phyloP scores from a whole-genome alignment of 2,113 vertebrate species.

The Thamnaconus septentrionalis region DNA sequence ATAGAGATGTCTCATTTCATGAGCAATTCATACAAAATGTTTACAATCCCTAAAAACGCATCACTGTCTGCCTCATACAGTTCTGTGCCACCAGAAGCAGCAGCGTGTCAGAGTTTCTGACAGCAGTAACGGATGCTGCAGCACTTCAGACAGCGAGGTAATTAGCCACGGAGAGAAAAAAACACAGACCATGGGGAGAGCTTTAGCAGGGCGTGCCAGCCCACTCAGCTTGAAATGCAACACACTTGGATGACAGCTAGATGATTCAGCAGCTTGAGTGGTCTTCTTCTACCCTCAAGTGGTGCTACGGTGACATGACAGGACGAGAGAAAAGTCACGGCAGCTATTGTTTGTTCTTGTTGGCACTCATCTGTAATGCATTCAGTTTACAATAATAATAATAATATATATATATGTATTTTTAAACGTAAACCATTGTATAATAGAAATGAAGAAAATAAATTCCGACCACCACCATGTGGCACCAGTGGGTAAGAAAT shows the following conservation, averaged over 20 bases:
- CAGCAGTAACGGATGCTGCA: constrained; percentile 48
- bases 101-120: constrained; percentile 22
- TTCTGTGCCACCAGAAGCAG: constrained; percentile 25
- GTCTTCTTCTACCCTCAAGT: constrained; percentile 60
- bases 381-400: too few species aligned
- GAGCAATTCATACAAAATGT: too few species aligned
- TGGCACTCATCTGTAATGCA: not conserved
- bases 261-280: not conserved
- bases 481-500: not conserved
- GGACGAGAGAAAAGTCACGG: not conserved
- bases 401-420: too few species aligned
- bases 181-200: constrained; percentile 25
- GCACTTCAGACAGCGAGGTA: constrained; percentile 38
- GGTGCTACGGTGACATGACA: constrained; percentile 32
- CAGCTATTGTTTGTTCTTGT: not conserved
- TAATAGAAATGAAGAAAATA: too few species aligned
- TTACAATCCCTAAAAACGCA: too few species aligned
- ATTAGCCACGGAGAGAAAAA: constrained; percentile 44
- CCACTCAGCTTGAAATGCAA: not conserved
- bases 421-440: too few species aligned
- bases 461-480: not conserved
- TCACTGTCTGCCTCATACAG: constrained; percentile 16
- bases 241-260: not conserved
- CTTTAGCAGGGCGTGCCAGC: constrained; percentile 15
- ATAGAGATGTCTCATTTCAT: too few species aligned